These are phyloP conservation scores for Sisor rabdophorus DNA, from an alignment of 2,113 vertebrate genomes.

Conservation along the genomic window DNA sequence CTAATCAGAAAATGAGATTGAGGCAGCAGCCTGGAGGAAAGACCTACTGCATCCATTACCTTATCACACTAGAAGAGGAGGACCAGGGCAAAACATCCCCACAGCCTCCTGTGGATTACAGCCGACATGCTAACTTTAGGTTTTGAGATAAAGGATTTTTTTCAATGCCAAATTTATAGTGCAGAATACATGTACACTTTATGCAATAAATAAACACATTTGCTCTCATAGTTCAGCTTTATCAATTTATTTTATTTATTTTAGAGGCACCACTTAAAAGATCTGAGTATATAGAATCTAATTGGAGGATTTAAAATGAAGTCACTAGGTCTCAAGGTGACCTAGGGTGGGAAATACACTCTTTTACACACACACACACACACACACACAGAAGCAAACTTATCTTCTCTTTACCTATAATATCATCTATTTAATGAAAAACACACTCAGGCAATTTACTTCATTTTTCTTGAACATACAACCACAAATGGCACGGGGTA, in stretches of 20 bases:
- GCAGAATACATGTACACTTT: background rate
- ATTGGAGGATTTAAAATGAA: background rate
- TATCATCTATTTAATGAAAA: too few species aligned
- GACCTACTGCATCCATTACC: slow-evolving; percentile 36
- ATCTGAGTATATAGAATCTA: background rate
- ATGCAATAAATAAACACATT: background rate
- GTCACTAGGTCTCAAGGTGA: too few species aligned
- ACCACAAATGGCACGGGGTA: background rate
- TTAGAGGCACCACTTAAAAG: background rate
- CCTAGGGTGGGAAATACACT: too few species aligned
- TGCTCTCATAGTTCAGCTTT: background rate
- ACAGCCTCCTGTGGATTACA: slow-evolving; percentile 18
- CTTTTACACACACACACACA: too few species aligned
- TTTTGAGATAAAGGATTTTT: background rate
- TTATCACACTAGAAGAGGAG: slow-evolving; percentile 19
- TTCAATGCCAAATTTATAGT: background rate
- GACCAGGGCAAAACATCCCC: slow-evolving; percentile 15
- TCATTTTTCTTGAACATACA: background rate
- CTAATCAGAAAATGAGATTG: slow-evolving; percentile 50
- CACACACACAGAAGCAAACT: too few species aligned
- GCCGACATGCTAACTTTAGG: slow-evolving; percentile 13
- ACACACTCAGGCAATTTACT: background rate
- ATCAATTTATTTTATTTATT: background rate
- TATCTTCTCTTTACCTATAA: too few species aligned
- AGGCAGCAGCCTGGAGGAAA: slow-evolving; percentile 36